Evolutionary conservation across 2,113 vertebrate genomes (phyloP).

Genomic region (Amazona guildingii): DNA sequence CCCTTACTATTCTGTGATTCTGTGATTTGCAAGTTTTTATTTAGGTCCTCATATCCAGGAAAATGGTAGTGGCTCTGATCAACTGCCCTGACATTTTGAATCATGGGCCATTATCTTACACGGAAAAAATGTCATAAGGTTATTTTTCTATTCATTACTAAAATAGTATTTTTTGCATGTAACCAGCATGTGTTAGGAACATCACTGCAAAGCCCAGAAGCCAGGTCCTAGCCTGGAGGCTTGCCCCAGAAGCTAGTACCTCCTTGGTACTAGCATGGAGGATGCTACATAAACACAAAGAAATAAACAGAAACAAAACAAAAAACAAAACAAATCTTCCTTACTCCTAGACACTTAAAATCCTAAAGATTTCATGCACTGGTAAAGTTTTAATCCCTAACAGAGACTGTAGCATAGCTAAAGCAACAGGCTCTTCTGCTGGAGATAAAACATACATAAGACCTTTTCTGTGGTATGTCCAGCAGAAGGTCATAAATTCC

Average conservation of each 20-base stretch:
- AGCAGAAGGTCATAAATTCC: background rate
- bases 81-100: background rate
- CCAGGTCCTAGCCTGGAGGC: background rate
- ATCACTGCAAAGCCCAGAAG: background rate
- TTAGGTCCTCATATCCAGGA: background rate
- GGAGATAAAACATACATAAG: fast-evolving
- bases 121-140: background rate
- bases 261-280: background rate
- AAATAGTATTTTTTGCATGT: background rate
- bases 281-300: background rate
- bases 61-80: background rate
- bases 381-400: background rate
- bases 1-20: too few species aligned
- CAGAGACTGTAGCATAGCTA: fast-evolving
- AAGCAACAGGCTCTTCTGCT: background rate
- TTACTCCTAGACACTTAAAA: background rate
- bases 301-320: too few species aligned
- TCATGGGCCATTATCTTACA: background rate
- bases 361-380: background rate
- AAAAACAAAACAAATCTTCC: background rate
- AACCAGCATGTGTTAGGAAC: background rate
- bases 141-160: background rate
- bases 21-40: background rate
- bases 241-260: background rate
- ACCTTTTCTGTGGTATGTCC: background rate